Base-by-base conservation (phyloP, 2,888 invertebrate species). In the Melanchra persicariae region DNA sequence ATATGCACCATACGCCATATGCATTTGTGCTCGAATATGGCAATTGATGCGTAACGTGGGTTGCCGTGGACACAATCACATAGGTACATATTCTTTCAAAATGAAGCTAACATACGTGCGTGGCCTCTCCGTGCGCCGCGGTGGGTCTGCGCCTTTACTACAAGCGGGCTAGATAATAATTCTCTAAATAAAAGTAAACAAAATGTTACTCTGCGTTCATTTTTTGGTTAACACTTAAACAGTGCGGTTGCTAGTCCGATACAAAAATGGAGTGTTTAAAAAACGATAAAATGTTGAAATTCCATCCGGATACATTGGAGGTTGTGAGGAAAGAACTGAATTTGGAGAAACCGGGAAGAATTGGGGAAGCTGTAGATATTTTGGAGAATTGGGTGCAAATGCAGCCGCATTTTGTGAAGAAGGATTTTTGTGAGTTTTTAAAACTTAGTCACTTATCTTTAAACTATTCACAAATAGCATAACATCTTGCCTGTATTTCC, bases 381-480 rank as follows among this genome's bases (percentile, higher is more conserved):
- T 72, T 92, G 49, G 86, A 89, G n/a, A 86, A 88, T 1, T 93
- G 92, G 92, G 81, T 91, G n/a, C 75, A 87, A 52, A 87, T 88
- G 66, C 92, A 92, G 57, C 60, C 79, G 4, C 92, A 93, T 83
- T 91, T 92, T 54, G 71, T 37, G 5, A 91, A 89, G 52, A 91
- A 88, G 49, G 88, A 91, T 79, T 92, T 90, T 43, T 55, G 92
- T 92, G 19, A 90, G 89, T 57, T 22, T 26, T 12, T 5, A 3
- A 6, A 24, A 15, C 9, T 15, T 15, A n/a, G n/a, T n/a, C n/a
- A n/a, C n/a, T n/a, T n/a, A n/a, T n/a, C n/a, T n/a, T n/a, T n/a
- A n/a, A n/a, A n/a, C n/a, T n/a, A n/a, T n/a, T n/a, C n/a, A n/a
- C n/a, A n/a, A n/a, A n/a, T n/a, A n/a, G n/a, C n/a, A n/a, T n/a